Base-by-base conservation (phyloP, 2,113 vertebrate genomes). In the Panthera tigris region DNA sequence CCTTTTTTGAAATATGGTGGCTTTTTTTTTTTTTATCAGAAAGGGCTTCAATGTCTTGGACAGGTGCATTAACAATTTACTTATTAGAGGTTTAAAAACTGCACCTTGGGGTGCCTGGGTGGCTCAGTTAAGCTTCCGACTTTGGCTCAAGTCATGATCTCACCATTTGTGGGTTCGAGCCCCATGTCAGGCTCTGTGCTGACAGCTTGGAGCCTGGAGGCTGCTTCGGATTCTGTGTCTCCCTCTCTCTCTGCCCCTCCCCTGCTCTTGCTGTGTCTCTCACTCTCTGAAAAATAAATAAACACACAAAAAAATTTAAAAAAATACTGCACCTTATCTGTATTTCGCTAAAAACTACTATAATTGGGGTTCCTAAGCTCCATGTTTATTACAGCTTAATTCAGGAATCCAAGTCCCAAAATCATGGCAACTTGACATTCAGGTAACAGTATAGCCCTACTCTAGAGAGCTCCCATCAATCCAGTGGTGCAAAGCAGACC, bases 81-180 rank as follows among this genome's bases (percentile, higher is more conserved):
- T 80, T 69, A 80, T 11, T 83, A 16, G 52, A 83, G 45, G 23
- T 83, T 93, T 92, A 92, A 95, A 95, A 82, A 73, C 19, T 52
- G n/a, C 23, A 74, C 69, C 23, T 90, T 95, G 57, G 45, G 45
- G 45, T 45, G 45, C 45, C 45, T 45, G 45, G 8, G 45, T 45
- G 45, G 45, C 45, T 45, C 45, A 45, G 45, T 45, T 45, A 45
- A 45, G 45, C 45, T 45, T 45, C 45, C 1, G 45, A 45, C 45
- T 45, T 45, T 45, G 45, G 45, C 45, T 45, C 45, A 45, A 8
- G 45, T 45, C 45, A 45, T 45, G 45, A 45, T 45, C 45, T 45
- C 1, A 45, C 45, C 8, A 9, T 45, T 45, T 45, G 45, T 45
- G 45, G 45, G 45, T 45, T 45, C 8, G 45, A 45, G 45, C 45